These are phyloP conservation scores for Amphiprion ocellaris DNA, from an alignment of 2,113 vertebrate species.

Conservation along the genomic window DNA sequence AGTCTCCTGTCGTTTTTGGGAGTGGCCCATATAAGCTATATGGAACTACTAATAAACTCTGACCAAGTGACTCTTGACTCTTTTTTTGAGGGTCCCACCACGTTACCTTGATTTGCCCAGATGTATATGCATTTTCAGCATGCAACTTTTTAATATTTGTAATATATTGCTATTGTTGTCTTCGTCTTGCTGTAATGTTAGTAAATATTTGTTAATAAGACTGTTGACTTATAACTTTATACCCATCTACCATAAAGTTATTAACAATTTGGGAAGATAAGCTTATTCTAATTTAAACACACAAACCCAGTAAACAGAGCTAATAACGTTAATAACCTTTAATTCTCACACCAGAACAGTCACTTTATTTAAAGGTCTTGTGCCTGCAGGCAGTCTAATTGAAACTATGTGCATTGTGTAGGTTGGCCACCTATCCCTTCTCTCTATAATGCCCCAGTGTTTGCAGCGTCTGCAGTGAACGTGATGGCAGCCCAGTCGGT, in stretches of 20 bases:
- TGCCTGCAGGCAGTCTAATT: constrained; percentile 30
- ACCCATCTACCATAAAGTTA: neutral
- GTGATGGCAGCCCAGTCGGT: constrained; percentile 84
- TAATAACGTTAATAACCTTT: neutral
- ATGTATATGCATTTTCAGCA: too few relatives aligned
- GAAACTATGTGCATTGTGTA: constrained; percentile 62
- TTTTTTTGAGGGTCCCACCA: too few relatives aligned
- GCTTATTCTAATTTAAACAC: too few relatives aligned
- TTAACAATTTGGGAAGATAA: too few relatives aligned
- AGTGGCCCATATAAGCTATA: neutral
- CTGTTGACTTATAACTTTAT: neutral
- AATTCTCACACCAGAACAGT: neutral
- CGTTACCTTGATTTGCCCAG: too few relatives aligned
- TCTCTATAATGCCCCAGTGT: constrained; percentile 80
- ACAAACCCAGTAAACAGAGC: too few relatives aligned
- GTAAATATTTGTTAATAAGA: too few relatives aligned
- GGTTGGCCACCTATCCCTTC: constrained; percentile 69
- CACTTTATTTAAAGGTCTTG: neutral
- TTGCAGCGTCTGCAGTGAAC: constrained; percentile 76
- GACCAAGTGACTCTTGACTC: too few relatives aligned
- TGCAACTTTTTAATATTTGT: neutral
- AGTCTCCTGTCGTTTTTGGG: neutral
- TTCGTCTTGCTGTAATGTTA: neutral
- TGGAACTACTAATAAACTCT: neutral
- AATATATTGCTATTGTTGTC: neutral